phyloP scores from a whole-genome alignment of 2,797 vertebrate genomes.

The Sebastes matsubarae region DNA sequence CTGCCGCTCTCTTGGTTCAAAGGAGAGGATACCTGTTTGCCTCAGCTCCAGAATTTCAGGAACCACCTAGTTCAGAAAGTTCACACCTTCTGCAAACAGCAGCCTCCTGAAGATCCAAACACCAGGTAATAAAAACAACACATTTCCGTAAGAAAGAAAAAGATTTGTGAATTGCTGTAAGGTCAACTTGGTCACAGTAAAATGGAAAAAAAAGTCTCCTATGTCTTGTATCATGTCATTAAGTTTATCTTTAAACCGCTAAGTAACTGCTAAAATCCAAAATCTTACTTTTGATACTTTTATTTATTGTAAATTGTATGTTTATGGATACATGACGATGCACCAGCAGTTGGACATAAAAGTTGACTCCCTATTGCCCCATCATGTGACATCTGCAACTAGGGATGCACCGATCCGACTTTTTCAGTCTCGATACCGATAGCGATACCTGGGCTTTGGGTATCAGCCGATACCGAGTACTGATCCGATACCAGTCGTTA shows the following conservation, averaged over 20 bases:
- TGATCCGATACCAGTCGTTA: no score
- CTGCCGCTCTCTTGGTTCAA: conserved; percentile 89
- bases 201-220: background rate
- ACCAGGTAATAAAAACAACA: conserved; percentile 57
- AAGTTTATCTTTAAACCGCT: background rate
- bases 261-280: background rate
- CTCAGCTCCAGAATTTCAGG: conserved; percentile 87
- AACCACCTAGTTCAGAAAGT: conserved; percentile 85
- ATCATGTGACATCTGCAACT: background rate
- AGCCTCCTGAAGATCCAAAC: conserved; percentile 50
- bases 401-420: no score
- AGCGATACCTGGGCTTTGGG: no score
- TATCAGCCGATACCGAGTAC: no score
- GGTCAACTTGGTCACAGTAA: background rate
- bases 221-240: background rate
- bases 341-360: background rate
- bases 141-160: background rate
- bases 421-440: no score
- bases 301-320: background rate
- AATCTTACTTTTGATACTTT: background rate
- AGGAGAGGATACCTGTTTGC: conserved; percentile 72
- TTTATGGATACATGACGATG: background rate
- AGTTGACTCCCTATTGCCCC: background rate
- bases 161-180: background rate
- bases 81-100: conserved; percentile 75